phyloP scores from a whole-genome alignment of 2,888 invertebrate species.

The Pogonocherus hispidulus region DNA sequence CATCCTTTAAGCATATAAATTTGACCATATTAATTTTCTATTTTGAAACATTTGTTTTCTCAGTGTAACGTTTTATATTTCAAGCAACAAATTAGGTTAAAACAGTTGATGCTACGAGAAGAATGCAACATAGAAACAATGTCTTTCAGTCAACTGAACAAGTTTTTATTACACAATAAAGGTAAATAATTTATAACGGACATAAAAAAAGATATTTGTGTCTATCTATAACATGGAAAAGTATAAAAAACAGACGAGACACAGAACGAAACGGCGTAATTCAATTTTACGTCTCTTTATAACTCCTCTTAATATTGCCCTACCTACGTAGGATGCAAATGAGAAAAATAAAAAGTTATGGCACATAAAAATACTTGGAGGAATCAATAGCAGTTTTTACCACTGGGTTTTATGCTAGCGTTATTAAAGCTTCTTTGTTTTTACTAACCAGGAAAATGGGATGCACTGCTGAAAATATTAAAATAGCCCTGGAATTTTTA shows the following conservation, averaged over 20 bases:
- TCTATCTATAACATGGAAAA: too few species aligned
- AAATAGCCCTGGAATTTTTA: constrained; percentile 6
- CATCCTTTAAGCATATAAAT: too few species aligned
- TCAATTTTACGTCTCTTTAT: not conserved
- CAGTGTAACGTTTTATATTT: not conserved
- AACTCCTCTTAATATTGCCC: constrained; percentile 1
- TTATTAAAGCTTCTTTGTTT: constrained; percentile 21
- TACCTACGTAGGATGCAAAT: constrained; percentile 9
- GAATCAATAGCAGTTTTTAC: constrained; percentile 22
- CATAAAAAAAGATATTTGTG: not conserved
- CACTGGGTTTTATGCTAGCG: constrained; percentile 16
- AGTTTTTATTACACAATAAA: not conserved
- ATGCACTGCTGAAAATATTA: not conserved
- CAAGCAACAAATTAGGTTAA: not conserved
- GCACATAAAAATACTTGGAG: constrained; percentile 19
- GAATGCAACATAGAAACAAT: not conserved
- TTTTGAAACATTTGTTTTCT: too few species aligned
- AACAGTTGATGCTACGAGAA: not conserved
- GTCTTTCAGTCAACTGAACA: not conserved
- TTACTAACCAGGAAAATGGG: not conserved
- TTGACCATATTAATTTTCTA: too few species aligned
- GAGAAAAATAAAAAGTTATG: constrained; percentile 25
- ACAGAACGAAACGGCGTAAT: not conserved
- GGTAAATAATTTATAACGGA: not conserved
- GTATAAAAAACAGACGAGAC: too few species aligned